Evolutionary conservation across 2,888 invertebrate genomes (phyloP).

Genomic region (Caenorhabditis zanzibari): DNA sequence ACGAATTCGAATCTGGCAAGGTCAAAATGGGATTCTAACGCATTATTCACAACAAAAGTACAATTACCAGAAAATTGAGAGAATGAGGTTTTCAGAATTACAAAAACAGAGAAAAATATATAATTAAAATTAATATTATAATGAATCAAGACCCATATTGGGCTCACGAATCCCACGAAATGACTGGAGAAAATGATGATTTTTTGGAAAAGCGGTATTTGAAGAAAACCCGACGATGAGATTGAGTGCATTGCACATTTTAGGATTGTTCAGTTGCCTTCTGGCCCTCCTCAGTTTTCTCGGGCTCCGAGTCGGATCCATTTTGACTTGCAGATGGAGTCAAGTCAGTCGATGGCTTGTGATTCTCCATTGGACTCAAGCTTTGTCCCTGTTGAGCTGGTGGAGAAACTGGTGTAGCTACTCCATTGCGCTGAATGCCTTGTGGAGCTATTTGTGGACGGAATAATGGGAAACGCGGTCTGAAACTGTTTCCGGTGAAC

Average conservation of each 20-base stretch:
- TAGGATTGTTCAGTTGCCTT: not conserved
- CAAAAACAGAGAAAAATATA: not conserved
- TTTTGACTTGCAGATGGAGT: conserved; percentile 25
- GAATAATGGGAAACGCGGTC: conserved; percentile 41
- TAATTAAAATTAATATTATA: not conserved
- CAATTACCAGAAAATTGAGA: conserved; percentile 37
- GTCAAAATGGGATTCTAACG: conserved; percentile 16
- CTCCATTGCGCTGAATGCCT: conserved; percentile 50
- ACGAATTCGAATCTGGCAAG: conserved; percentile 52
- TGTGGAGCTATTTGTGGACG: conserved; percentile 42
- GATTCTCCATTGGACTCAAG: conserved; percentile 7
- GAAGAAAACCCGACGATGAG: not conserved
- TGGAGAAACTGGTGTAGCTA: conserved; percentile 1
- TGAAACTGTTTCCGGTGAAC: conserved; percentile 27
- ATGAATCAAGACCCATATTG: too few relatives aligned
- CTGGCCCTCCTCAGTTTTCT: not conserved
- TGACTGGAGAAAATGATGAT: not conserved
- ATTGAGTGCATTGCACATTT: not conserved
- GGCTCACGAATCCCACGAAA: not conserved
- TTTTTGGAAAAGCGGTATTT: not conserved
- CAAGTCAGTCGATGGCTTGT: conserved; percentile 16
- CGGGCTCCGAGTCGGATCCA: conserved; percentile 27
- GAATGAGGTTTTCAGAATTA: too few relatives aligned
- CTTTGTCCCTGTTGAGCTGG: not conserved
- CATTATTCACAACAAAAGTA: conserved; percentile 38